phyloP scores from a whole-genome alignment of 2,888 invertebrate species.

The Petrolisthes manimaculis region DNA sequence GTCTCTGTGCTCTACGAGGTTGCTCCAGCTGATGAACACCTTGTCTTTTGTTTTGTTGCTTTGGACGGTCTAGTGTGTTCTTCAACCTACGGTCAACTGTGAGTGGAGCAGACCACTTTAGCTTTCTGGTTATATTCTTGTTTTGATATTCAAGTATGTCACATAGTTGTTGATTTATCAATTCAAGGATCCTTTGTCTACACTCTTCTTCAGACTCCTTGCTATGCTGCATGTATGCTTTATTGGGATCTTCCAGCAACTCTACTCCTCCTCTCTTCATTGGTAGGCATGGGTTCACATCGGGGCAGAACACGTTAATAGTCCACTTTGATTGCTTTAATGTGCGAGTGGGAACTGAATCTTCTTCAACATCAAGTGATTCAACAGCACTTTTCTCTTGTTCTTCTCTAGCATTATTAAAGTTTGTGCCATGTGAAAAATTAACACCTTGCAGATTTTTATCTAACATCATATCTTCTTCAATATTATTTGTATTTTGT shows the following conservation, averaged over 20 bases:
- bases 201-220: not conserved
- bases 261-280: slow-evolving; percentile 14
- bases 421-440: not conserved
- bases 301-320: slow-evolving; percentile 5
- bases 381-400: not conserved
- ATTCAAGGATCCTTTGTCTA: not conserved
- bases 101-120: slow-evolving; percentile 1
- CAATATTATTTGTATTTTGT: not conserved
- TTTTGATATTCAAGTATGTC: slow-evolving; percentile 2
- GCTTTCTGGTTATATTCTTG: not conserved
- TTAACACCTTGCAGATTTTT: not conserved
- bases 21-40: not conserved
- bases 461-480: slow-evolving; percentile 11
- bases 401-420: not conserved
- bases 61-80: slow-evolving; percentile 13
- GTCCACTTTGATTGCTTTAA: not conserved
- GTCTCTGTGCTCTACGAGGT: not conserved
- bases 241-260: not conserved
- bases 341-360: not conserved
- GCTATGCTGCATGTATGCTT: not conserved
- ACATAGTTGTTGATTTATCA: not conserved
- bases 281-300: not conserved
- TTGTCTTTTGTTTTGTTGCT: not conserved
- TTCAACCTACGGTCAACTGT: not conserved
- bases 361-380: not conserved